phyloP scores from a whole-genome alignment of 2,113 vertebrate species.

The Bubo scandiacus region DNA sequence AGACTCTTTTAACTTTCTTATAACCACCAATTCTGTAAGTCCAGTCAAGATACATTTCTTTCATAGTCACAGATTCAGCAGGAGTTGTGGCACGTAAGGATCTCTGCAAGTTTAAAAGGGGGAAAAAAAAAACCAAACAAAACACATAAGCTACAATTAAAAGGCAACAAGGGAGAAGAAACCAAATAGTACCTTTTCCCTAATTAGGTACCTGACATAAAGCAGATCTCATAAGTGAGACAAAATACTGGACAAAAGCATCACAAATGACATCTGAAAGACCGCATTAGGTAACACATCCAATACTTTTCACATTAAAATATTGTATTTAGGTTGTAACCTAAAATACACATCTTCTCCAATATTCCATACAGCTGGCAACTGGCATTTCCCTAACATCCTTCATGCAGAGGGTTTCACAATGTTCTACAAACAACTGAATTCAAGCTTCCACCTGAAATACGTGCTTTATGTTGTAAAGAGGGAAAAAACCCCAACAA shows the following conservation, averaged over 20 bases:
- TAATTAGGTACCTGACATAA: neutral
- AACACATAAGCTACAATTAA: neutral
- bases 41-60: conserved; percentile 91
- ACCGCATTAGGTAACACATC: neutral
- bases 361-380: neutral
- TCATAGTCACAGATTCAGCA: conserved; percentile 80
- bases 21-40: conserved; percentile 84
- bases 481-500: accelerated
- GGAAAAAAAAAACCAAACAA: neutral
- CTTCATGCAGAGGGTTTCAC: neutral
- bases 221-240: neutral
- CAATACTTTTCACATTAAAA: neutral
- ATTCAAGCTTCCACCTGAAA: neutral
- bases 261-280: neutral
- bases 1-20: conserved; percentile 86
- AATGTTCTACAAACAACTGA: neutral
- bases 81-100: conserved; percentile 75
- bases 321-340: neutral
- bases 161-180: neutral
- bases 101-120: conserved; percentile 72
- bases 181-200: neutral
- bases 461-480: accelerated
- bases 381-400: neutral
- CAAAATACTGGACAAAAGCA: neutral
- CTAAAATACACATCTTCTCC: neutral